Base-by-base conservation (phyloP, 2,797 vertebrate species). In the Acridotheres tristis region DNA sequence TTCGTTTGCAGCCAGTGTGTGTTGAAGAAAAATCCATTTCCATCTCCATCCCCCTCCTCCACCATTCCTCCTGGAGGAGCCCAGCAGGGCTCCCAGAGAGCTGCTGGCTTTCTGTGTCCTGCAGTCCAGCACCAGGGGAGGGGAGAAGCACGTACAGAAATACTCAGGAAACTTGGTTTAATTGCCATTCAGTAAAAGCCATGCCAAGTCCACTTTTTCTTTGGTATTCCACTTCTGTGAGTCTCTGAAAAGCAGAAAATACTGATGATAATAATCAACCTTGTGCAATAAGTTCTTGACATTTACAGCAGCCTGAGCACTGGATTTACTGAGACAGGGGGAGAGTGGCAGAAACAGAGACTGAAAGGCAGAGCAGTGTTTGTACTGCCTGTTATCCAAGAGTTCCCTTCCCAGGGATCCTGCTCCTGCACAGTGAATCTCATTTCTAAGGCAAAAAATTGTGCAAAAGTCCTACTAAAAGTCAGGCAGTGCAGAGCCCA, bases 101-200 rank as follows among this genome's bases (percentile, higher is more conserved):
- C 59, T 62, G 40, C 48, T 1, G 12, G 34, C 32, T 32, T 11
- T 50, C 3, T 1, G 3, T 53, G 62, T 30, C 1, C 18, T 9
- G 5, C 45, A 53, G 29, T 34, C 81, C 90, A 79, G 95, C 82
- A 58, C 59, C 83, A 62, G 89, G 42, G 40, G 54, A 94, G 89
- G 90, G 95, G 94, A 96, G 81, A 78, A 89, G 53, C 78, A 9
- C 5, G 79, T 67, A 85, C 94, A 93, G 89, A 93, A 96, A 92
- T 96, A 96, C 97, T 98, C 97, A 97, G 97, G 97, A 98, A 97
- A 97, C 86, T 89, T 96, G 90, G 88, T 96, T 96, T 95, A 95
- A 95, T 96, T 93, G 68, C 92, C 76, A n/a, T 95, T 96, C 96
- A 91, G 91, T 92, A 94, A 95, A 96, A 98, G 96, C 96, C 90